Percentiles rank a stretch among this genome's conserved stretches.
phyloP scores from a whole-genome alignment of 2,888 invertebrate species.

The Drosophila borealis region DNA sequence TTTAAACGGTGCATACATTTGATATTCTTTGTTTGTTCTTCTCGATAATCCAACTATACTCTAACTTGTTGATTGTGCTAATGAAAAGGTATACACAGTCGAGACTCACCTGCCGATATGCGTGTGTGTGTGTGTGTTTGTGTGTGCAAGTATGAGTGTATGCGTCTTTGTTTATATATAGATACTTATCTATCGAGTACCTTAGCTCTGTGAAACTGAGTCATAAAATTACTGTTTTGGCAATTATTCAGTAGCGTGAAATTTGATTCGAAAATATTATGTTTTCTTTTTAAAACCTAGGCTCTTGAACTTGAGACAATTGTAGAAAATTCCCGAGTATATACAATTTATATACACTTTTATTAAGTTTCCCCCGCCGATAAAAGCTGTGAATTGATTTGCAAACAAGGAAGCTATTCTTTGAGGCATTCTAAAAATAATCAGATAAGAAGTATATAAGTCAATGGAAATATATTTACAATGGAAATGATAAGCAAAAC shows the following conservation, averaged over 20 bases:
- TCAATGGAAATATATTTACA: conserved; percentile 15
- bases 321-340: neutral
- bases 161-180: conserved; percentile 16
- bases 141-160: neutral
- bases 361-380: neutral
- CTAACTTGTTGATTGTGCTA: conserved; percentile 42
- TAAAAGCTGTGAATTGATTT: conserved; percentile 1
- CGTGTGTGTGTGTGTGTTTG: conserved; percentile 1
- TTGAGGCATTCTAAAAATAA: neutral
- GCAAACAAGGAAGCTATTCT: neutral
- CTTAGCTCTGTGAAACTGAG: conserved; percentile 24
- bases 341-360: neutral
- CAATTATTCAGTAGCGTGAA: neutral
- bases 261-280: neutral
- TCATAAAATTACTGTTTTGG: conserved; percentile 19
- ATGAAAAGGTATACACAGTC: conserved; percentile 35
- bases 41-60: conserved; percentile 14
- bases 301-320: conserved; percentile 30
- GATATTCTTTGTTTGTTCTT: conserved; percentile 30
- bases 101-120: conserved; percentile 27
- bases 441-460: conserved; percentile 4
- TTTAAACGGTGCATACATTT: conserved; percentile 35
- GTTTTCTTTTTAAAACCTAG: neutral
- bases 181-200: conserved; percentile 35
- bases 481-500: conserved; percentile 15